phyloP scores from a whole-genome alignment of 2,113 vertebrate genomes.

The Phalacrocorax aristotelis region DNA sequence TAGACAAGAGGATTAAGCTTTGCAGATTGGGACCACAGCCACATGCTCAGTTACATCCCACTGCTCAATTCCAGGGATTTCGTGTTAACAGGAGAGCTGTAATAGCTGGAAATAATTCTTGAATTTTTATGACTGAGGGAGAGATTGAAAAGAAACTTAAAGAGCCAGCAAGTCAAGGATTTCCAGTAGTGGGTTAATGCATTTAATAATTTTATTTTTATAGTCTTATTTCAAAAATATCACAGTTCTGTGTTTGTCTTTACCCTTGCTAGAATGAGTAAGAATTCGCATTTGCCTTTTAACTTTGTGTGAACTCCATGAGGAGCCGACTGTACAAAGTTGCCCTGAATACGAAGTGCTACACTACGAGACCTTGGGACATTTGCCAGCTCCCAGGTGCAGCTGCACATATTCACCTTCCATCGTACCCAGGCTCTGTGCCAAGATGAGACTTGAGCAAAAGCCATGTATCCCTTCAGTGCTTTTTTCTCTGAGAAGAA shows the following conservation, averaged over 20 bases:
- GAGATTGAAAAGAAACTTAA: not conserved
- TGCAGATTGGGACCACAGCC: not conserved
- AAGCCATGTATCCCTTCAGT: not conserved
- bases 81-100: not conserved
- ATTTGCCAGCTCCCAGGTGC: not conserved
- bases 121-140: not conserved
- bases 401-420: not conserved
- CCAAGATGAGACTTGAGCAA: not conserved
- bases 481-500: not conserved
- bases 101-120: not conserved
- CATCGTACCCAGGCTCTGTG: fast-evolving
- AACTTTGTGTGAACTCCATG: not conserved
- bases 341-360: not conserved
- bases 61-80: not conserved
- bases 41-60: not conserved
- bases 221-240: not conserved
- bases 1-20: not conserved
- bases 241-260: not conserved
- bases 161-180: not conserved
- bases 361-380: fast-evolving
- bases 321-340: not conserved
- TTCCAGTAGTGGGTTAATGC: not conserved
- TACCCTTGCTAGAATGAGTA: not conserved
- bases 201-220: not conserved
- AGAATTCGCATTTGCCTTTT: not conserved